Base-by-base conservation (phyloP, 1,140 invertebrate genomes). In the Caenorhabditis latens region DNA sequence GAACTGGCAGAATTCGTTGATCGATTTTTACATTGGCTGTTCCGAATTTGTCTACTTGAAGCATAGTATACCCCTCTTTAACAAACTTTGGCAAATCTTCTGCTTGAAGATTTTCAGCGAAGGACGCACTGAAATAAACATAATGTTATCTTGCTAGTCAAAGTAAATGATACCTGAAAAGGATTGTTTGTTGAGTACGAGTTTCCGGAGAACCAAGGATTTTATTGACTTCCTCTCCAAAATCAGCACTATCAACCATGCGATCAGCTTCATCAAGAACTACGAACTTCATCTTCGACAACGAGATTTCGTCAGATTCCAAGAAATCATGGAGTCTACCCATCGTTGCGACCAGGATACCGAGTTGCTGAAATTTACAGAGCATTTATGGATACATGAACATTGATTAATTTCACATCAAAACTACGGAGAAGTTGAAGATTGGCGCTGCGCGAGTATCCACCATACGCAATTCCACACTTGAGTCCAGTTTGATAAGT, bases 1-100 rank as follows among this genome's bases (percentile, higher is more conserved):
- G 40, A 14, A 71, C 65, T 0, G 40, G 14, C 9, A 71, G 65
- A 16, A 71, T 71, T 8, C 19, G 11, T 42, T 71, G 65, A 46
- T 71, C 65, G 65, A 71, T 71, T n/a, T 71, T 71, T 43, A 19
- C 65, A 24, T 71, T 71, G 46, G 65, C 65, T 43, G 65, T 71
- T 71, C 65, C 65, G 14, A 71, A 71, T 16, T 71, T 71, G 65
- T 71, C 65, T 4, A 71, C 65, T 71, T 71, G 65, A 4, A 71
- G 65, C 65, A 71, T 71, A n/a, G 42, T 46, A 16, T 71, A 71
- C 1, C 65, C 65, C 4, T 71, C 40, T 71, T 71, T 71, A 16
- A 71, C 65, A n/a, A 71, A 7, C 42, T 71, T 71, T 19, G 65
- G 65, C 42, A 71, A n/a, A 16, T 71, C 65, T 43, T 71, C 40